Evolutionary conservation across 2,888 invertebrate genomes (phyloP).

Genomic region (Eupsilia transversa): DNA sequence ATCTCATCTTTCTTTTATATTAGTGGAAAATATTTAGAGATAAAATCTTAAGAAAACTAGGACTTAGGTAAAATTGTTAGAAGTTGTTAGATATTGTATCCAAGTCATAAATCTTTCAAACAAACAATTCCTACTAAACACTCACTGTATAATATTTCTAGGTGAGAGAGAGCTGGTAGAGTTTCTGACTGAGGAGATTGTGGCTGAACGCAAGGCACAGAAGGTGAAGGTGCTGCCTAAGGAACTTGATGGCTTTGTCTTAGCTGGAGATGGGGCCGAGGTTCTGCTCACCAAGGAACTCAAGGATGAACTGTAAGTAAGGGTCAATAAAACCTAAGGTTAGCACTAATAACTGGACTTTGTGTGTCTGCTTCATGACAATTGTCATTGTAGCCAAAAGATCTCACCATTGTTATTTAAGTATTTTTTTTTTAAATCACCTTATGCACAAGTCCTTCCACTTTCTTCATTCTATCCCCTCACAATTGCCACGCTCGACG

Average conservation of each 20-base stretch:
- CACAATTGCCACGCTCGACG: slow-evolving; percentile 62
- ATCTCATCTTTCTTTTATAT: no score
- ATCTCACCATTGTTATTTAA: no score
- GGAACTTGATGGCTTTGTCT: slow-evolving; percentile 95
- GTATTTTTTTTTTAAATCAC: no score
- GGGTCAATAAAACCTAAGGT: no score
- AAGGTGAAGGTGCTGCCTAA: slow-evolving; percentile 94
- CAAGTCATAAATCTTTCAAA: not conserved
- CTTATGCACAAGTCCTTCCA: no score
- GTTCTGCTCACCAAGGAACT: slow-evolving; percentile 94
- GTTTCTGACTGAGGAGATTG: slow-evolving; percentile 98
- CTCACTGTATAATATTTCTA: slow-evolving; percentile 73
- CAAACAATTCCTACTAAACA: not conserved
- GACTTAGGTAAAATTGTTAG: not conserved
- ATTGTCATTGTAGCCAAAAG: no score
- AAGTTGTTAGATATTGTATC: not conserved
- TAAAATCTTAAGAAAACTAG: no score
- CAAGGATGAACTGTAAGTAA: slow-evolving; percentile 93
- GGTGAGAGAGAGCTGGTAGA: slow-evolving; percentile 97
- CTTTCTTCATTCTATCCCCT: slow-evolving; percentile 46
- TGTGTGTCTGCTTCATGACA: no score
- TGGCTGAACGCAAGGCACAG: slow-evolving; percentile 96
- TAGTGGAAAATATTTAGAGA: no score
- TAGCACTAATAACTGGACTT: no score
- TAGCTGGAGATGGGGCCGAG: slow-evolving; percentile 95